Evolutionary conservation across 2,888 invertebrate species (phyloP).

Genomic region (Chymomyza caudatula): DNA sequence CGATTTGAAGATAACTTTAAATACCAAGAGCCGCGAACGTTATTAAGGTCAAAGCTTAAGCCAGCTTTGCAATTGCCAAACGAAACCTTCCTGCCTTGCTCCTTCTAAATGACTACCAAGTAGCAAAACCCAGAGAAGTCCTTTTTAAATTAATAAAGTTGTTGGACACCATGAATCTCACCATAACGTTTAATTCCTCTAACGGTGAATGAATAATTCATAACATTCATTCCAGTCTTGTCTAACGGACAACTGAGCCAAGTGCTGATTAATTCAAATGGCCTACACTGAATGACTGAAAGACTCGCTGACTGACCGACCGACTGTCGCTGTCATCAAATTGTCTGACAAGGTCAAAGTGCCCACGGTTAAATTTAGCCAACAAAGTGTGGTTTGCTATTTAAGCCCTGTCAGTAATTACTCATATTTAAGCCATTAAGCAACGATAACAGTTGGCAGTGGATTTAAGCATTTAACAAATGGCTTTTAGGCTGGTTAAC

Average conservation of each 20-base stretch:
- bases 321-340: not conserved
- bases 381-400: not conserved
- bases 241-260: conserved; percentile 20
- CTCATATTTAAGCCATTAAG: not conserved
- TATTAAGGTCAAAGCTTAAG: too few species aligned
- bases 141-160: conserved; percentile 9
- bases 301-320: conserved; percentile 20
- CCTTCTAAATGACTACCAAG: too few species aligned
- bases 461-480: not conserved
- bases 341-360: conserved; percentile 23
- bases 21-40: too few species aligned
- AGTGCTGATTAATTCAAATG: conserved; percentile 44
- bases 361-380: not conserved
- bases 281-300: too few species aligned
- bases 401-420: not conserved
- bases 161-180: not conserved
- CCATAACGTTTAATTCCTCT: not conserved
- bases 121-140: not conserved
- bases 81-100: too few species aligned
- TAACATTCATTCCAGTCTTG: conserved; percentile 6
- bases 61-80: too few species aligned
- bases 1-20: too few species aligned
- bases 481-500: not conserved
- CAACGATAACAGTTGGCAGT: not conserved
- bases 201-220: not conserved